phyloP scores from a whole-genome alignment of 2,797 vertebrate species.

The Pterois miles region DNA sequence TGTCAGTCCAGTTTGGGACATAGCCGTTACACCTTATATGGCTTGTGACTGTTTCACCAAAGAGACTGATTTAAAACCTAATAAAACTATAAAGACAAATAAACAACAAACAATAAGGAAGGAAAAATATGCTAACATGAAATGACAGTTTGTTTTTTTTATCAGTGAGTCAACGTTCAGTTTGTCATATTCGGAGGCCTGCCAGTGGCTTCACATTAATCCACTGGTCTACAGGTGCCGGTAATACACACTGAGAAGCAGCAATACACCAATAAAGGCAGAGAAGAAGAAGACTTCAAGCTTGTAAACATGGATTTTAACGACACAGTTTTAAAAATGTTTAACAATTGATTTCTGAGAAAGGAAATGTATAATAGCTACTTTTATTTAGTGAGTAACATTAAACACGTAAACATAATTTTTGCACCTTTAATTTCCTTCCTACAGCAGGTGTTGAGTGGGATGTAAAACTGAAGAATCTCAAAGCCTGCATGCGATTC shows the following conservation, averaged over 20 bases:
- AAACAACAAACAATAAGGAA: neutral
- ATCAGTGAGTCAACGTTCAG: neutral
- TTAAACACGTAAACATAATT: neutral
- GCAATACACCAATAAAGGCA: neutral
- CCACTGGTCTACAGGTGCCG: neutral
- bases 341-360: neutral
- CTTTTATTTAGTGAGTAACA: neutral
- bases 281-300: neutral
- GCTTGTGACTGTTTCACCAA: neutral
- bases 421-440: neutral
- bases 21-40: neutral
- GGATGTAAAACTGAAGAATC: neutral
- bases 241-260: neutral
- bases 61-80: neutral
- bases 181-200: neutral
- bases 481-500: constrained; percentile 1
- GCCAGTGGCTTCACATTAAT: neutral
- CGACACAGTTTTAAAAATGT: neutral
- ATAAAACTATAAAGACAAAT: neutral
- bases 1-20: neutral
- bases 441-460: neutral
- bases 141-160: neutral
- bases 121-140: neutral
- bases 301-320: neutral
- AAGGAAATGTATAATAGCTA: neutral